Conservation (phyloP, 1,140 invertebrate species). For the Arctopsyche grandis region DNA sequence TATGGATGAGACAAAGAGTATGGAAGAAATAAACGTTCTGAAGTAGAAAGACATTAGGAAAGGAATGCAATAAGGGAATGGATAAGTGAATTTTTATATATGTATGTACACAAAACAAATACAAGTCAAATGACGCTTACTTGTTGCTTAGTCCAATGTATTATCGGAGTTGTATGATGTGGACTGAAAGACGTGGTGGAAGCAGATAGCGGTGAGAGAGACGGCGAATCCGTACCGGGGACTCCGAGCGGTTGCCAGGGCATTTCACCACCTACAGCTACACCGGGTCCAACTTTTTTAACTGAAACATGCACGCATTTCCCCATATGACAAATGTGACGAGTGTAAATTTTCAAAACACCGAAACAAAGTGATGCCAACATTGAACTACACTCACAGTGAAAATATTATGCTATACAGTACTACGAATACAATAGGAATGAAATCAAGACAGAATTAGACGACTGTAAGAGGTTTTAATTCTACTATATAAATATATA, state of each 20-base stretch:
- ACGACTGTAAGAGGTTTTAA: neutral
- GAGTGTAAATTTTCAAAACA: too few relatives aligned
- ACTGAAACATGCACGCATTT: slow-evolving; percentile 62
- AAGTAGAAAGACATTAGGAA: too few relatives aligned
- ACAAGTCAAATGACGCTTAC: slow-evolving; percentile 61
- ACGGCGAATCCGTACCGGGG: slow-evolving; percentile 61
- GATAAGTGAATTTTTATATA: too few relatives aligned
- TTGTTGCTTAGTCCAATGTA: slow-evolving; percentile 89
- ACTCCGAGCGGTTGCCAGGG: slow-evolving; percentile 65
- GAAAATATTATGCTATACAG: too few relatives aligned
- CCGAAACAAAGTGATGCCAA: too few relatives aligned
- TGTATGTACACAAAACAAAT: too few relatives aligned
- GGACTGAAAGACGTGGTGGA: slow-evolving; percentile 57
- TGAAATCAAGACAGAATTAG: neutral
- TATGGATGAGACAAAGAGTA: too few relatives aligned
- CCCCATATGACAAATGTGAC: neutral
- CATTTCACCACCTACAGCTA: slow-evolving; percentile 65
- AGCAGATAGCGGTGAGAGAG: slow-evolving; percentile 61
- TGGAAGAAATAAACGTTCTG: too few relatives aligned
- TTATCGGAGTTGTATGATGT: slow-evolving; percentile 73
- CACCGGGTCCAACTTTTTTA: slow-evolving; percentile 73
- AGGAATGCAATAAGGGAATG: too few relatives aligned
- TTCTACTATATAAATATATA: too few relatives aligned
- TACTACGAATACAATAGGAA: too few relatives aligned
- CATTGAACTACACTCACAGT: too few relatives aligned